A percentile compares a stretch with the other conserved stretches of the same genome.
Conservation (phyloP, 2,113 vertebrate genomes). For the Ceyx melanurus region DNA sequence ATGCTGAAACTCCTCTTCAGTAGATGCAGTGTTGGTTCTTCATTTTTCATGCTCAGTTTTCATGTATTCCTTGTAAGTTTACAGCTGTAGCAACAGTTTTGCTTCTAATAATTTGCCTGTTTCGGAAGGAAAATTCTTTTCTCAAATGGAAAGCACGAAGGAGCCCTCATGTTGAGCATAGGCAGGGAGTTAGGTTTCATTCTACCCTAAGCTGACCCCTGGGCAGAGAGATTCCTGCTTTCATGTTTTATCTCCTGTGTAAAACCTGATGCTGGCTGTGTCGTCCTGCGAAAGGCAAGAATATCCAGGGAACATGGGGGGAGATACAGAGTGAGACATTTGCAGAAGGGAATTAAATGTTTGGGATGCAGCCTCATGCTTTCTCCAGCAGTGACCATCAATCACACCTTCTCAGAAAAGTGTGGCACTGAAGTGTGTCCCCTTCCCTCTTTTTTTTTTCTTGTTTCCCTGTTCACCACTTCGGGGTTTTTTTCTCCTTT, state of each 20-base stretch:
- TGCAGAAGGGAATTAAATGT: conserved; percentile 71
- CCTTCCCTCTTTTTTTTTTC: neutral
- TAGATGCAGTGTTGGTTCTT: neutral
- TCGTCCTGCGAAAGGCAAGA: neutral
- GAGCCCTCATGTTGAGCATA: neutral
- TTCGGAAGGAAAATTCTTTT: neutral
- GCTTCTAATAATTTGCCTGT: neutral
- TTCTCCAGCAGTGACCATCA: conserved; percentile 73
- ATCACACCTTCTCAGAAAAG: conserved; percentile 79
- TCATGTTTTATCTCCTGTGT: conserved; percentile 66
- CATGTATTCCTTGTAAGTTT: neutral
- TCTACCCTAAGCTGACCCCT: conserved; percentile 67
- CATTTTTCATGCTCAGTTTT: neutral
- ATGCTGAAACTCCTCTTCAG: neutral
- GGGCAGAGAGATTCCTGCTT: conserved; percentile 68
- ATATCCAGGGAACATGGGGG: conserved; percentile 60
- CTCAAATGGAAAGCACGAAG: neutral
- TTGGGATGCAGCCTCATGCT: conserved; percentile 67
- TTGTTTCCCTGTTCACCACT: neutral
- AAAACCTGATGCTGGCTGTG: conserved; percentile 66
- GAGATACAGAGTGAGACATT: conserved; percentile 35
- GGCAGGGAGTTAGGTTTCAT: conserved; percentile 26
- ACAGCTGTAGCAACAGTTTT: neutral
- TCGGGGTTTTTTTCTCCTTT: neutral
- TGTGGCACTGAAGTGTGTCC: neutral